A percentile compares a stretch with the other conserved stretches of the same genome.
Evolutionary conservation across 2,888 invertebrate species (phyloP).

Genomic region (Phaonia tiefii): DNA sequence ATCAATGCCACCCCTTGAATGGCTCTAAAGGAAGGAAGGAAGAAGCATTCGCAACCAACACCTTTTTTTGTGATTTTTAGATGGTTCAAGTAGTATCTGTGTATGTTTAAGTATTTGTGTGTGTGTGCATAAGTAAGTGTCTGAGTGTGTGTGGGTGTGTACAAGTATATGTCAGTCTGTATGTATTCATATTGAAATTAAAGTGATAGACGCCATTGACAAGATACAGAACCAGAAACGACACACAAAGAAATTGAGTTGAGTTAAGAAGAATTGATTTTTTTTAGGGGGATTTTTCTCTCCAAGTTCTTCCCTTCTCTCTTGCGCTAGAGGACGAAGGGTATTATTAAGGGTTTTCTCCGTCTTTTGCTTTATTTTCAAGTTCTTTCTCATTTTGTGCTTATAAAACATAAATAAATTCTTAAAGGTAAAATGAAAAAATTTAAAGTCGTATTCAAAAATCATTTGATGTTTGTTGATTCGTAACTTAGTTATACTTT

Average conservation of each 20-base stretch:
- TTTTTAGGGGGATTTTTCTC: slow-evolving; percentile 19
- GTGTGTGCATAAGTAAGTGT: slow-evolving; percentile 25
- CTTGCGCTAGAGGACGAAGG: neutral
- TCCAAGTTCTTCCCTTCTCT: neutral
- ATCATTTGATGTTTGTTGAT: neutral
- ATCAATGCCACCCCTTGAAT: slow-evolving; percentile 55
- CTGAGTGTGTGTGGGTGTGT: slow-evolving; percentile 1
- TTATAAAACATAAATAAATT: slow-evolving; percentile 5
- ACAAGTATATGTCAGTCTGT: slow-evolving; percentile 17
- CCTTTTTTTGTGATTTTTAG: slow-evolving; percentile 49
- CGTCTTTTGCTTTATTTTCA: neutral
- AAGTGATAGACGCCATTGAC: slow-evolving; percentile 65
- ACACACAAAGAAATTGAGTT: slow-evolving; percentile 35
- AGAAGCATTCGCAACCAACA: slow-evolving; percentile 44
- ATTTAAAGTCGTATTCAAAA: neutral
- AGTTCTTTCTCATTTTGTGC: neutral
- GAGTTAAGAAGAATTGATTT: slow-evolving; percentile 37
- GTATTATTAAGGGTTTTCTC: slow-evolving; percentile 40
- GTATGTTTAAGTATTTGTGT: slow-evolving; percentile 15
- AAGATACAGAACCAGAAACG: slow-evolving; percentile 39
- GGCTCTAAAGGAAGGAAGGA: slow-evolving; percentile 10
- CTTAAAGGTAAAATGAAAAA: neutral
- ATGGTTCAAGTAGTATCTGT: neutral
- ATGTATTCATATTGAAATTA: slow-evolving; percentile 54
- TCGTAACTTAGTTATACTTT: too few species aligned